Evolutionary conservation across 2,888 invertebrate genomes (phyloP).

Genomic region (Branchipolynoe longqiensis): DNA sequence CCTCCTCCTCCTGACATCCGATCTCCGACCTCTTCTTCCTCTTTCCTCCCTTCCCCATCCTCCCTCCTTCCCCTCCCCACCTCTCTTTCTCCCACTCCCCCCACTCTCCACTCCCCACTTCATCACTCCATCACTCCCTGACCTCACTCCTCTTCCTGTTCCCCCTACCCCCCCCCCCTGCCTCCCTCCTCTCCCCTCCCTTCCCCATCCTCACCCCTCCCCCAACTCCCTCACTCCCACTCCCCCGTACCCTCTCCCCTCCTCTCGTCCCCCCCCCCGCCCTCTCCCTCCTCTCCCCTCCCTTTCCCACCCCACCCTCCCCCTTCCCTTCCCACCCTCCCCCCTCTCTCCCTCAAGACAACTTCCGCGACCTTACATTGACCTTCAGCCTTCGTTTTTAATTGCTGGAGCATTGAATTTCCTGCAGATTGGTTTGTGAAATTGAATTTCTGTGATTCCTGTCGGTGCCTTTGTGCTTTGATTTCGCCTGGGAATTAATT

Average conservation of each 20-base stretch:
- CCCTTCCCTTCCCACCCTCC: background rate
- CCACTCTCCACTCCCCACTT: background rate
- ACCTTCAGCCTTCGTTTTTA: too few species aligned
- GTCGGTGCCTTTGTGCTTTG: too few species aligned
- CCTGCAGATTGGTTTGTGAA: too few species aligned
- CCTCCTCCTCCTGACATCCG: too few species aligned
- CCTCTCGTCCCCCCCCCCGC: background rate
- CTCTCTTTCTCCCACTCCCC: background rate
- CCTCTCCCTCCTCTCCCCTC: background rate
- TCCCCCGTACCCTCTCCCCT: background rate
- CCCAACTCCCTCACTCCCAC: background rate
- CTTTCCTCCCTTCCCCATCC: background rate
- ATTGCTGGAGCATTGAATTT: too few species aligned
- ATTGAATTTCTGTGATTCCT: too few species aligned
- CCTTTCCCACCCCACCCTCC: background rate
- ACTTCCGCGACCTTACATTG: too few species aligned
- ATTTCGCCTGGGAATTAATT: too few species aligned
- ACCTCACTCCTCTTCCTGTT: background rate
- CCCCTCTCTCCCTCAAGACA: background rate
- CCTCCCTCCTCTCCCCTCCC: background rate
- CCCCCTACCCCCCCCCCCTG: background rate
- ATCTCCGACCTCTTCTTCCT: background rate
- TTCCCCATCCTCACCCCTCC: background rate
- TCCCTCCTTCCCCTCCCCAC: background rate
- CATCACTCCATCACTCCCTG: background rate